Evolutionary conservation across 2,888 invertebrate genomes (phyloP), one percentile per base, ranked within the genome.

Genomic region (Orthosia gothica): DNA sequence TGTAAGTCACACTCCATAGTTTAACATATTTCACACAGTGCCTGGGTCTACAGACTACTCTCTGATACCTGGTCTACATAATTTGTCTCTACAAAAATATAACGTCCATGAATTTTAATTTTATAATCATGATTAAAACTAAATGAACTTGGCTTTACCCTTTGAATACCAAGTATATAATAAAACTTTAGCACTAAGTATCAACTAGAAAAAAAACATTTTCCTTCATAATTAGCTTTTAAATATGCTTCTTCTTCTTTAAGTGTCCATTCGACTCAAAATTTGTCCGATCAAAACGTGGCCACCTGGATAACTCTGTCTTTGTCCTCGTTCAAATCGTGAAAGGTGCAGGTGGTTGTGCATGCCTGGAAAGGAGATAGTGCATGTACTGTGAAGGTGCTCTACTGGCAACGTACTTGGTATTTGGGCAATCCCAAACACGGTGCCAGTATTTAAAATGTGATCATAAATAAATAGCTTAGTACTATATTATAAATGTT

Each of bases 151-250:
- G 2, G 15, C 57, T 45, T 23, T 16, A 50, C 20, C 16, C 18
- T 18, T 32, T 47, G 70, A 47, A 58, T 69, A 74, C 57, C 26
- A 77, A 78, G 5, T 47, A 40, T 16, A 16, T 13, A 18, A 45
- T 32, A 58, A 45, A 66, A 23, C 18, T 52, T 55, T n/a, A 59
- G 0, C 13, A 15, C 16, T 13, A 32, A 52, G 0, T 58, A 32
- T 47, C 16, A 47, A 40, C 18, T 54, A 72, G n/a, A 59, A 49
- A 40, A 67, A 74, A 50, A 11, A 11, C 13, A n/a, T 55, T 49
- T 45, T 57, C 4, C 23, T 69, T 70, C 50, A 26, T 40, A 62
- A 67, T 52, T 47, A n/a, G 32, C 18, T 61, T 66, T 66, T 66
- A 11, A 59, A 64, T 66, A 69, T 68, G 4, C 9, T 40, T 40